phyloP scores from a whole-genome alignment of 30 jellyfish, hydroid and myxozoan species.

The Morbakka virulenta region DNA sequence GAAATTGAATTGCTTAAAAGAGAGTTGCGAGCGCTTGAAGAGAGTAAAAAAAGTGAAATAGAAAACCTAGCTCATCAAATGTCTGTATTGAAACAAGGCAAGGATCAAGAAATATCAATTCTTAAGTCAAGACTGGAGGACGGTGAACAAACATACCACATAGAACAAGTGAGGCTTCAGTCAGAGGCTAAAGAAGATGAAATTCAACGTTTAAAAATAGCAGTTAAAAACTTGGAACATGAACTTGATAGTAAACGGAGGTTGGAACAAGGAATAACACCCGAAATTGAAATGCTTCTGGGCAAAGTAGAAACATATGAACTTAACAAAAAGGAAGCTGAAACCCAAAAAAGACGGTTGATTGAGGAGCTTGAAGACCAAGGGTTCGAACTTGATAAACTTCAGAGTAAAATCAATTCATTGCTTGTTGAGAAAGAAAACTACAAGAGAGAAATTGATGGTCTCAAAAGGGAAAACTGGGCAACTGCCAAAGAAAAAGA shows the following conservation, averaged over 20 bases:
- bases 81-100: background rate
- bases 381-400: background rate
- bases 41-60: background rate
- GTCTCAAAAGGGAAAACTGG: background rate
- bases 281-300: background rate
- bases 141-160: background rate
- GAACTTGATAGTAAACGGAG: background rate
- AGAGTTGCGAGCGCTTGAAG: background rate
- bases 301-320: background rate
- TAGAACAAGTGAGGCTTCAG: background rate
- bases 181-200: background rate
- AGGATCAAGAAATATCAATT: background rate
- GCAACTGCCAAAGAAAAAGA: background rate
- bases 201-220: background rate
- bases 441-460: background rate
- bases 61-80: background rate
- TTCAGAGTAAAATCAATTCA: background rate
- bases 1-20: background rate
- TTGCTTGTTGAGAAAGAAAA: background rate
- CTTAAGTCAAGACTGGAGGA: background rate
- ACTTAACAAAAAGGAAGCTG: background rate
- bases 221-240: background rate
- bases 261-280: background rate
- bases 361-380: background rate
- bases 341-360: background rate